Evolutionary conservation across 2,888 invertebrate genomes (phyloP), one percentile per base, ranked within the genome.

Genomic region (Merodon equestris): DNA sequence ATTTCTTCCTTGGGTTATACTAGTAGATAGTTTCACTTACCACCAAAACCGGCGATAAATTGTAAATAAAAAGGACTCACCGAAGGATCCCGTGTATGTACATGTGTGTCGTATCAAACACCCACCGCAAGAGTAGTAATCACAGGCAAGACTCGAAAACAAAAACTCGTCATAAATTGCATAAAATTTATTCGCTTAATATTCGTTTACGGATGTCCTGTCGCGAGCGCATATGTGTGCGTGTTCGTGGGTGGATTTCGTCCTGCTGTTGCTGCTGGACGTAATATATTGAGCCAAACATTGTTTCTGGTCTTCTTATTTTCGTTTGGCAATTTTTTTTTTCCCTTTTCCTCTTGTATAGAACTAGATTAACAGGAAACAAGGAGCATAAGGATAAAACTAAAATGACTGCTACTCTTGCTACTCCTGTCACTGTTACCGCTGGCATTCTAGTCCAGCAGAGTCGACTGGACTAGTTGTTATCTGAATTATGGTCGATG

Each of bases 401-500:
- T 54, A 45, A 9, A 53, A 60, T 44, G 27, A 27, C 27, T 27
- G 7, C 27, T 27, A 7, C 27, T 27, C 2, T 27, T 40, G 17
- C 36, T 10, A 45, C 19, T 54, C 27, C 27, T 27, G 27, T 7
- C 7, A 2, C 27, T 27, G 27, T 7, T 27, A 27, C 27, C 2
- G 27, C 27, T 7, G 27, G 7, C 27, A 7, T 7, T 27, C 7
- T 27, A 27, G 27, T 27, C 27, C 27, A 27, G 3, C 27, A 27
- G n/a, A n/a, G 27, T 27, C 27, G 27, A 27, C 75, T 82, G 75
- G 75, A 66, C 72, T 70, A 71, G 73, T 79, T 82, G 82, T 82
- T 82, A 82, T 82, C 82, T 82, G 81, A 82, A 82, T 82, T 82
- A 82, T 82, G 82, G 81, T 58, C 67, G 81, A 76, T 71, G 82